Conservation (phyloP, 2,797 vertebrate genomes). For the Pipistrellus nathusii region DNA sequence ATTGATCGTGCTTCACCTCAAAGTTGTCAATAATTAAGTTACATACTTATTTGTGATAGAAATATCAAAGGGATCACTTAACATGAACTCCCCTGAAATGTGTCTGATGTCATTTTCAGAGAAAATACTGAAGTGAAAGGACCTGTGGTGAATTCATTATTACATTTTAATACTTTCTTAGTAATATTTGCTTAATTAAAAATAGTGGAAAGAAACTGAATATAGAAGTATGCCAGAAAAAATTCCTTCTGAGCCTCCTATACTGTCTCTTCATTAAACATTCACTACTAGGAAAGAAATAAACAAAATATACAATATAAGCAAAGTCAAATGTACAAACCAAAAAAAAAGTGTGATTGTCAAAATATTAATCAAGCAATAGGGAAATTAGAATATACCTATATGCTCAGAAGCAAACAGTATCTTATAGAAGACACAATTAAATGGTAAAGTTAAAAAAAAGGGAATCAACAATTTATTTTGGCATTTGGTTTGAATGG, state of each 20-base stretch:
- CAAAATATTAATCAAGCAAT: not conserved
- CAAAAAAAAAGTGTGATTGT: not conserved
- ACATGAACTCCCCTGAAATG: not conserved
- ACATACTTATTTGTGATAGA: not conserved
- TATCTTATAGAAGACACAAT: not conserved
- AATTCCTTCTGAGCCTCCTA: not conserved
- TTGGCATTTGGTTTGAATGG: not conserved
- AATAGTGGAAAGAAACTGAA: not conserved
- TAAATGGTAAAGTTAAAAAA: not conserved
- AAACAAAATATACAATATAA: constrained; percentile 12
- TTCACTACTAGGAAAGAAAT: not conserved
- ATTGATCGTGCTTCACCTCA: not conserved
- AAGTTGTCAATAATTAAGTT: not conserved
- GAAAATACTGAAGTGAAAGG: not conserved
- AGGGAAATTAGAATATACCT: not conserved
- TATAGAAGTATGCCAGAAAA: not conserved
- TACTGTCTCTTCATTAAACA: not conserved
- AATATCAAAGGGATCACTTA: not conserved
- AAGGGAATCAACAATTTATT: not conserved
- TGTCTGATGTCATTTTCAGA: not conserved
- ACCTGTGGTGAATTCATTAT: not conserved
- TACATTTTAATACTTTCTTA: not conserved
- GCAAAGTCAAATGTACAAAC: constrained; percentile 9
- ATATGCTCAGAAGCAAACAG: not conserved
- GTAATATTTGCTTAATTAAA: constrained; percentile 15